Conservation (phyloP, 1,140 invertebrate genomes). For the Megathymus violae region DNA sequence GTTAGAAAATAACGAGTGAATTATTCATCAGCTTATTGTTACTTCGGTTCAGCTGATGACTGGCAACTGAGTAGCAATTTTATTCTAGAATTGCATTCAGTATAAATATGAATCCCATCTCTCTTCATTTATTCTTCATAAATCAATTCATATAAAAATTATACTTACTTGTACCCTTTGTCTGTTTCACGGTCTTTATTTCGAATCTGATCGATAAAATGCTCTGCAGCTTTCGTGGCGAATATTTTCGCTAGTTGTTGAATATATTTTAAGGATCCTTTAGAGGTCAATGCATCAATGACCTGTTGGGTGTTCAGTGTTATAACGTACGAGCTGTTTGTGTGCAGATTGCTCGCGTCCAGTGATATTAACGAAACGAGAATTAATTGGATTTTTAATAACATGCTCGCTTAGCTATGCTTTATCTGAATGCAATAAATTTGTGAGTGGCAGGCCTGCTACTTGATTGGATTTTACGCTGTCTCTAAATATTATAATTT, state of each 20-base stretch:
- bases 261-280: constrained; percentile 45
- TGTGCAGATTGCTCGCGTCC: constrained; percentile 1
- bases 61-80: too few species aligned
- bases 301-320: constrained; percentile 48
- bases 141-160: too few species aligned
- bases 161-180: neutral
- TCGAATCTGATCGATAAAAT: constrained; percentile 46
- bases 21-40: too few species aligned
- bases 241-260: constrained; percentile 47
- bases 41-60: too few species aligned
- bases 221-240: constrained; percentile 45
- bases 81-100: too few species aligned
- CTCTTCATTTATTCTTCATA: neutral
- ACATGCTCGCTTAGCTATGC: constrained; percentile 35
- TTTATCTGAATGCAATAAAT: constrained; percentile 35
- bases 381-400: constrained; percentile 41
- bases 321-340: constrained; percentile 28
- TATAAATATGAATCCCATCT: too few species aligned
- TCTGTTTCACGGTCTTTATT: constrained; percentile 33
- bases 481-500: neutral
- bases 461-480: constrained; percentile 27
- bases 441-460: constrained; percentile 10
- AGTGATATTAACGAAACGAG: constrained; percentile 27
- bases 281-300: constrained; percentile 41
- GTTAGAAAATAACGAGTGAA: too few species aligned